Base-by-base conservation (phyloP, 2,888 invertebrate species). In the Athripsodes cinereus region DNA sequence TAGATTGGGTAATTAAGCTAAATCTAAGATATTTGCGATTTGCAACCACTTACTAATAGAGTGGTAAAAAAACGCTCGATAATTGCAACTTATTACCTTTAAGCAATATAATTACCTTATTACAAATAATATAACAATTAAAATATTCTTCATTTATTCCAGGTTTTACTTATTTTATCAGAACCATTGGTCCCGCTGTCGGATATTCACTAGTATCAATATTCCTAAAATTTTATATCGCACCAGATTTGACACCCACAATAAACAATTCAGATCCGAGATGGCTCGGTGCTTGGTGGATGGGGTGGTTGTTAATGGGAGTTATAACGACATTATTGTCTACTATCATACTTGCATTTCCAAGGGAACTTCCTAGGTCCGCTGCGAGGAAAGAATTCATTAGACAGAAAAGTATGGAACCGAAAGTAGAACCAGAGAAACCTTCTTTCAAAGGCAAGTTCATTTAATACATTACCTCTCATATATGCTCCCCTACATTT, bases 251-350 rank as follows among this genome's bases (percentile, higher is more conserved):
- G 58, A 83, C 81, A 44, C 85, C 85, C 3, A 82, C 82, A 1
- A 84, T 89, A 60, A 79, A 78, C n/a, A 82, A 78, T 58, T 76
- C 77, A 57, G 88, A 88, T 73, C 88, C 88, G 0, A 77, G 88
- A 64, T 90, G 90, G 90, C 72, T 89, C 48, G 90, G 89, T 1
- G 89, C 90, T 16, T 90, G 89, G 89, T 90, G 89, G 89, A 68
- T 88, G 52, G 88, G 87, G 1, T 88, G 87, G 84, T 73, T 86
- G 19, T 77, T 87, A 18, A 71, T 87, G 47, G 84, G 81, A 16
- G 69, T 78, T 0, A 69, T 84, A 2, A 72, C 86, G 20, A 74
- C 83, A 47, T 61, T 84, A 5, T 81, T 84, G 10, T 82, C 85
- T 0, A 75, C 81, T 13, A 72, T 87, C 2, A 69, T 88, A 16